phyloP scores from a whole-genome alignment of 2,797 vertebrate genomes.

The Nasua narica region DNA sequence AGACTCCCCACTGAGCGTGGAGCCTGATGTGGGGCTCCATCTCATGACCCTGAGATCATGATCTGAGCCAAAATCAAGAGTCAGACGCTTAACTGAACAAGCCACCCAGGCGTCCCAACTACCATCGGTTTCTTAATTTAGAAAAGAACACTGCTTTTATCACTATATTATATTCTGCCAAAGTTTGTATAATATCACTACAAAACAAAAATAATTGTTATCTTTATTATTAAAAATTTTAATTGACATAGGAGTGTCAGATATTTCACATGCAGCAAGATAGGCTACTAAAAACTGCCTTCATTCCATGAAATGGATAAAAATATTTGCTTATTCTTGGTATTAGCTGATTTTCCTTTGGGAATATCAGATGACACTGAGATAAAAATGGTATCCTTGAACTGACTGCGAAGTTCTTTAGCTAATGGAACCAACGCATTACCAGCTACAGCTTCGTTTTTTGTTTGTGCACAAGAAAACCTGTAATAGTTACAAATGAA shows the following conservation, averaged over 20 bases:
- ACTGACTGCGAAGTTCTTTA: neutral
- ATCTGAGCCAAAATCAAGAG: neutral
- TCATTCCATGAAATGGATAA: neutral
- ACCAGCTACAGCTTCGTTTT: neutral
- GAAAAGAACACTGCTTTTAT: neutral
- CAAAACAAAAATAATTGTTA: neutral
- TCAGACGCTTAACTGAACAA: neutral
- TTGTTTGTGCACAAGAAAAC: neutral
- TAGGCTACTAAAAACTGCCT: neutral
- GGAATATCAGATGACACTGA: neutral
- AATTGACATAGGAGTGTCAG: neutral
- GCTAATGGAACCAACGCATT: neutral
- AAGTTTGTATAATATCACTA: neutral
- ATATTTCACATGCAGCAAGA: neutral
- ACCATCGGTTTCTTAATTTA: neutral
- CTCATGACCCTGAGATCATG: neutral
- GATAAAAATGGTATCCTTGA: neutral
- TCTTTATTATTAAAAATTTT: neutral
- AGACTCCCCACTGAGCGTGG: neutral
- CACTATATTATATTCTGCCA: neutral
- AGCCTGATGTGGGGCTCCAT: neutral
- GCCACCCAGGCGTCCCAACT: neutral
- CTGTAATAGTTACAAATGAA: neutral
- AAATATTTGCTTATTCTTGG: neutral
- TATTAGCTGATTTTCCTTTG: neutral